These are phyloP conservation scores for Dusona sp. DNA, from an alignment of 2,888 invertebrate species.

Conservation along the genomic window DNA sequence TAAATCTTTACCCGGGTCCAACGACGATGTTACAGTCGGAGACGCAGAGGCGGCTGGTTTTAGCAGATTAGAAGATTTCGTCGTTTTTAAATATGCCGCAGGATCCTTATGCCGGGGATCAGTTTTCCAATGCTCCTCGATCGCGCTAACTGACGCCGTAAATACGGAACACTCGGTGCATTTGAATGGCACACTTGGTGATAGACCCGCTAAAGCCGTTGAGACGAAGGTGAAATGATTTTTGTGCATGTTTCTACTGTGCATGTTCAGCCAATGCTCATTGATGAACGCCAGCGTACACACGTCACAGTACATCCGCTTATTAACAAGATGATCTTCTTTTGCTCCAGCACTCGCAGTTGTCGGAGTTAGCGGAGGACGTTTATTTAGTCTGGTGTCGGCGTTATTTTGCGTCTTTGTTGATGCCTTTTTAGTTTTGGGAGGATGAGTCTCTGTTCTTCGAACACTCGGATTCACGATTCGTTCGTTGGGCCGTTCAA, in stretches of 20 bases:
- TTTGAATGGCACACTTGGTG: slow-evolving; percentile 58
- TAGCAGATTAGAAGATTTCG: not conserved
- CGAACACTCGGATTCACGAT: no score
- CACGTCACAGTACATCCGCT: slow-evolving; percentile 27
- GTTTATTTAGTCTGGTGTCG: not conserved
- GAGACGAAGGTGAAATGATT: slow-evolving; percentile 12
- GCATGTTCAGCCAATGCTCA: slow-evolving; percentile 33
- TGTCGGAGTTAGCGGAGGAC: no score
- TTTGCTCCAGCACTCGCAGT: not conserved
- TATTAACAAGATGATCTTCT: not conserved
- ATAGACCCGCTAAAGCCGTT: not conserved
- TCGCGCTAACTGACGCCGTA: slow-evolving; percentile 57
- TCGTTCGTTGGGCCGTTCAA: not conserved
- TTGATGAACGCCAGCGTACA: slow-evolving; percentile 13
- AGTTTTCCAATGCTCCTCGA: slow-evolving; percentile 74
- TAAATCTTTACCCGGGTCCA: no score
- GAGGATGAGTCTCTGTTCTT: not conserved
- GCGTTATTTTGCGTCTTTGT: not conserved
- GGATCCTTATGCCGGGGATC: slow-evolving; percentile 10
- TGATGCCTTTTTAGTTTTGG: not conserved
- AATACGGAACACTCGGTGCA: slow-evolving; percentile 74
- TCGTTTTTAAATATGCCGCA: not conserved
- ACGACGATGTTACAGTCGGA: slow-evolving; percentile 48
- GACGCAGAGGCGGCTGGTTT: not conserved
- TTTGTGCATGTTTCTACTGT: slow-evolving; percentile 24